These are phyloP conservation scores for Tylochromis polylepis DNA, from an alignment of 2,113 vertebrate genomes.

Conservation along the genomic window DNA sequence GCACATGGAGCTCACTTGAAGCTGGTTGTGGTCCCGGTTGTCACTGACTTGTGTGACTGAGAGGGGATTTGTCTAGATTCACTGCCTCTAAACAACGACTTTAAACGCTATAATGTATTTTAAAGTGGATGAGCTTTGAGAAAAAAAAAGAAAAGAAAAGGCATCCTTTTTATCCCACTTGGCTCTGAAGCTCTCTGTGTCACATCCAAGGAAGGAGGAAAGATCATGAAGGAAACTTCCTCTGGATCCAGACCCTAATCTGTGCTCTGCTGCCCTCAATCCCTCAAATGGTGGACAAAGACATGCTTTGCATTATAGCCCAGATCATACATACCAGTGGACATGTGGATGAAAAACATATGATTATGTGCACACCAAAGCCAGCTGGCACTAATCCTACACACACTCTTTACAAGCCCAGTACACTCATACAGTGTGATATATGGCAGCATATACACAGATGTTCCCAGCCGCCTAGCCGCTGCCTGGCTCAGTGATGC, in stretches of 20 bases:
- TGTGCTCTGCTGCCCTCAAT: slow-evolving; percentile 40
- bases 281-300: slow-evolving; percentile 33
- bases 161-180: slow-evolving; percentile 19
- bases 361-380: background rate
- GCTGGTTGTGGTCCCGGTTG: slow-evolving; percentile 27
- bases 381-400: slow-evolving; percentile 54
- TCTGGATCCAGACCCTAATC: slow-evolving; percentile 54
- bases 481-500: background rate
- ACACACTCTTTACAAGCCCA: slow-evolving; percentile 21
- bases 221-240: slow-evolving; percentile 19
- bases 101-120: slow-evolving; percentile 7
- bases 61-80: slow-evolving; percentile 48
- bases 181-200: background rate
- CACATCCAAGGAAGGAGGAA: slow-evolving; percentile 1
- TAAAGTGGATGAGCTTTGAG: slow-evolving; percentile 27
- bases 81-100: slow-evolving; percentile 25
- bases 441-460: slow-evolving; percentile 19
- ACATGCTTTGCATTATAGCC: slow-evolving; percentile 12
- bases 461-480: slow-evolving; percentile 27
- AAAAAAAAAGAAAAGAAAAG: slow-evolving; percentile 7
- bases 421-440: slow-evolving; percentile 1
- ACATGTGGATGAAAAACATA: slow-evolving; percentile 14
- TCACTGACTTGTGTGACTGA: slow-evolving; percentile 22
- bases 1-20: slow-evolving; percentile 16
- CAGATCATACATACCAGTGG: background rate